Percentiles rank a stretch among this genome's conserved stretches.
Conservation (phyloP, 2,888 invertebrate species). For the Leucophenga montana region DNA sequence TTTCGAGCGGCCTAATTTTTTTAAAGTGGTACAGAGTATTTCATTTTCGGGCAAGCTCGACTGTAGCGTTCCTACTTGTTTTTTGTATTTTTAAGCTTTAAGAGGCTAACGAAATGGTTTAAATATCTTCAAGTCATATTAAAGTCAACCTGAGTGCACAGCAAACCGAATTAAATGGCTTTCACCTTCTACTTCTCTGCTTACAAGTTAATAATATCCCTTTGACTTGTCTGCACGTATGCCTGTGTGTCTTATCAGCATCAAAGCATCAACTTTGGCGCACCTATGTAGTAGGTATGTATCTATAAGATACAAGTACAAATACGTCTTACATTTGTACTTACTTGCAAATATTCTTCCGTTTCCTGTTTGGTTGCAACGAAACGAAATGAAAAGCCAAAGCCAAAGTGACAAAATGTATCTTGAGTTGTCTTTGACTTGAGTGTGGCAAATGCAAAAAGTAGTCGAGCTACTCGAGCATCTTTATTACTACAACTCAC, state of each 20-base stretch:
- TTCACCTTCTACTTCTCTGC: too few species aligned
- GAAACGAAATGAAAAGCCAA: slow-evolving; percentile 1
- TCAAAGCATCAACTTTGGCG: slow-evolving; percentile 6
- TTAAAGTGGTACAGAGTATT: too few species aligned
- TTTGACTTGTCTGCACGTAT: slow-evolving; percentile 5
- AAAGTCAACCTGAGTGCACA: too few species aligned
- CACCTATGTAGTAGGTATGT: too few species aligned
- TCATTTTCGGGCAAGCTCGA: too few species aligned
- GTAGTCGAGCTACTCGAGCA: not conserved
- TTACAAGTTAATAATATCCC: not conserved
- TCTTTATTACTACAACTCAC: slow-evolving; percentile 24
- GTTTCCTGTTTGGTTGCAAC: slow-evolving; percentile 27
- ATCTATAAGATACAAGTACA: not conserved
- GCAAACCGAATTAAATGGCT: too few species aligned
- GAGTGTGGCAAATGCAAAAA: not conserved
- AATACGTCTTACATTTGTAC: not conserved
- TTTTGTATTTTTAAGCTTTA: too few species aligned
- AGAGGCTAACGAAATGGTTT: too few species aligned
- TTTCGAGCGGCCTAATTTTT: too few species aligned
- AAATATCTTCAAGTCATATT: too few species aligned
- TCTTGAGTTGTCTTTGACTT: not conserved
- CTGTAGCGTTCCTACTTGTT: too few species aligned
- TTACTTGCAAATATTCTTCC: slow-evolving; percentile 31
- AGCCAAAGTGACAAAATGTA: not conserved
- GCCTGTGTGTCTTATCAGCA: slow-evolving; percentile 15